Percentiles rank a stretch among this genome's conserved stretches.
Evolutionary conservation across 2,888 invertebrate genomes (phyloP).

Genomic region (Himalopsyche kuldschensis): DNA sequence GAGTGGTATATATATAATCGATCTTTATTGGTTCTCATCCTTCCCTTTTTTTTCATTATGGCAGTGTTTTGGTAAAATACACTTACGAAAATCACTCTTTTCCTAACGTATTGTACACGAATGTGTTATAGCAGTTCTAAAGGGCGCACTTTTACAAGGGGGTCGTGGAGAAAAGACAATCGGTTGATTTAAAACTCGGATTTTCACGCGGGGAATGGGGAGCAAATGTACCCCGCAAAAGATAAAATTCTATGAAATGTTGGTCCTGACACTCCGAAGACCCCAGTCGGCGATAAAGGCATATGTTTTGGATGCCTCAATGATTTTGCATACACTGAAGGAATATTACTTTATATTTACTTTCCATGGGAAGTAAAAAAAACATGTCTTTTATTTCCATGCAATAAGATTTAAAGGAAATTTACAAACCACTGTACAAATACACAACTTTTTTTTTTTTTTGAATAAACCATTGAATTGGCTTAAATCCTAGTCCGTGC

Average conservation of each 20-base stretch:
- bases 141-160: not conserved
- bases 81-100: not conserved
- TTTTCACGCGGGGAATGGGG: slow-evolving; percentile 9
- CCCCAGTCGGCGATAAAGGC: slow-evolving; percentile 20
- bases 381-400: not conserved
- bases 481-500: too few species aligned
- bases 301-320: slow-evolving; percentile 9
- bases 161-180: slow-evolving; percentile 20
- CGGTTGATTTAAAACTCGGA: slow-evolving; percentile 33
- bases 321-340: not conserved
- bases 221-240: slow-evolving; percentile 9
- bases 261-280: slow-evolving; percentile 12
- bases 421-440: not conserved
- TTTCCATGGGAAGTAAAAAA: not conserved
- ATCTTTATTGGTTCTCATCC: too few species aligned
- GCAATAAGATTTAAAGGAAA: not conserved
- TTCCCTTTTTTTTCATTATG: too few species aligned
- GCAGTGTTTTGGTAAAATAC: too few species aligned
- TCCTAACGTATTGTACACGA: not conserved
- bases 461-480: too few species aligned
- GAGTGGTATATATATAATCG: too few species aligned
- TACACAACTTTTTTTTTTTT: too few species aligned
- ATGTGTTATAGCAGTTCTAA: not conserved
- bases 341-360: not conserved
- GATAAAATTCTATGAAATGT: slow-evolving; percentile 32